These are phyloP conservation scores for Dipodomys stephensi DNA, from an alignment of 2,113 vertebrate genomes.

Conservation along the genomic window DNA sequence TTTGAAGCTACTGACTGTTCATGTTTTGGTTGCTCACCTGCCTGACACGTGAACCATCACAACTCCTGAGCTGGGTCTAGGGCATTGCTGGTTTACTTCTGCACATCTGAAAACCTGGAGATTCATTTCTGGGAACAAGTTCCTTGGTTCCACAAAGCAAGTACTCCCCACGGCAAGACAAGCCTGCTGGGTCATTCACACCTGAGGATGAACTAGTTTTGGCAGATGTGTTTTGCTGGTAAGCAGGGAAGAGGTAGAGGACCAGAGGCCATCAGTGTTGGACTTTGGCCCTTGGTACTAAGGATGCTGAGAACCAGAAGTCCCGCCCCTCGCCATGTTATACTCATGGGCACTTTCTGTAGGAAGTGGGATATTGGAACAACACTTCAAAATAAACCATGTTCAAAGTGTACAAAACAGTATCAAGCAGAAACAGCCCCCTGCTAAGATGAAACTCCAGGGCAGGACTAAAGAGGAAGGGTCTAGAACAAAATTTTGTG, in stretches of 20 bases:
- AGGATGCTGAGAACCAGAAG: not conserved
- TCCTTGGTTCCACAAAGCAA: not conserved
- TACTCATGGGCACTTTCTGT: not conserved
- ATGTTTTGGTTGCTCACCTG: not conserved
- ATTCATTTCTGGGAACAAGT: conserved; percentile 22
- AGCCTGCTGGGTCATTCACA: not conserved
- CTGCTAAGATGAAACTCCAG: not conserved
- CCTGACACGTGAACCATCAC: not conserved
- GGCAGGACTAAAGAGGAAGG: too few relatives aligned
- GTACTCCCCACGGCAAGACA: not conserved
- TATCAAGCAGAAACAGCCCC: not conserved
- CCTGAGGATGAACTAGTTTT: not conserved
- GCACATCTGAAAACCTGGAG: not conserved
- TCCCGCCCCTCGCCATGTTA: not conserved
- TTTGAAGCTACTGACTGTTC: not conserved
- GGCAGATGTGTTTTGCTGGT: not conserved
- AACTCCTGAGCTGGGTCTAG: not conserved
- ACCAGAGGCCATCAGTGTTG: not conserved
- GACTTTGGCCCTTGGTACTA: not conserved
- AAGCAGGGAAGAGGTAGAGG: not conserved
- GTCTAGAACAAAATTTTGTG: not conserved
- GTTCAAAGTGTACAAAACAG: too few relatives aligned
- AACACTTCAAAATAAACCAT: too few relatives aligned
- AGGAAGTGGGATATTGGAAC: not conserved
- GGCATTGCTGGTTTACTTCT: not conserved